Conservation (phyloP, 2,113 vertebrate species). For the Xerus inauris region DNA sequence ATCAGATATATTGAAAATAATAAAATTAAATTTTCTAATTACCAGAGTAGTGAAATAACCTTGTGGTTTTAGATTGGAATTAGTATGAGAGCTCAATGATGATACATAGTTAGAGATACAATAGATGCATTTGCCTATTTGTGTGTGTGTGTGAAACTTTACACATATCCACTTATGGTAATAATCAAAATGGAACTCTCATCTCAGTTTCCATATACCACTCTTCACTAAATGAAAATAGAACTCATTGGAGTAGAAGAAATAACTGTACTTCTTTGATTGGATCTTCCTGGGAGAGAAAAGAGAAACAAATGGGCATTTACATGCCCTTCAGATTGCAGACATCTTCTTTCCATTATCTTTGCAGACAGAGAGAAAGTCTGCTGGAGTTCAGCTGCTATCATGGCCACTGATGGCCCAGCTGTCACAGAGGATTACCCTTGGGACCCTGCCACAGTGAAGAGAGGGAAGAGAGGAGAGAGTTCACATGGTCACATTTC, state of each 20-base stretch:
- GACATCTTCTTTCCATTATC: neutral
- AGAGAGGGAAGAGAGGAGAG: neutral
- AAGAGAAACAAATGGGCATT: neutral
- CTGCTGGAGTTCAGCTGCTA: neutral
- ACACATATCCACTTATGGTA: neutral
- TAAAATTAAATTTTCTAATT: neutral
- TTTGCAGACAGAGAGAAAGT: neutral
- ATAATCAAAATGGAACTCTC: neutral
- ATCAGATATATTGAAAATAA: neutral
- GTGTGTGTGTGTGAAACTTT: no score
- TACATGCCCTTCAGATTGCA: neutral
- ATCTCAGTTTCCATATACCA: neutral
- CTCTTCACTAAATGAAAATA: neutral
- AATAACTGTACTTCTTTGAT: neutral
- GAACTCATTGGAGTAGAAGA: neutral
- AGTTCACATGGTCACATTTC: neutral
- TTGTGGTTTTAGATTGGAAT: neutral
- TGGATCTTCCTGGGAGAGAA: neutral
- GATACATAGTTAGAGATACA: no score
- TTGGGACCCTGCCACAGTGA: neutral
- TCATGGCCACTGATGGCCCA: neutral
- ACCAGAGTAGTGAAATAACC: neutral
- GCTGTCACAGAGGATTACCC: accelerated
- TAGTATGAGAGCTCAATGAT: neutral
- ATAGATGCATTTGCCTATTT: neutral